Evolutionary conservation across 2,797 vertebrate species (phyloP).

Genomic region (Oreortyx pictus): DNA sequence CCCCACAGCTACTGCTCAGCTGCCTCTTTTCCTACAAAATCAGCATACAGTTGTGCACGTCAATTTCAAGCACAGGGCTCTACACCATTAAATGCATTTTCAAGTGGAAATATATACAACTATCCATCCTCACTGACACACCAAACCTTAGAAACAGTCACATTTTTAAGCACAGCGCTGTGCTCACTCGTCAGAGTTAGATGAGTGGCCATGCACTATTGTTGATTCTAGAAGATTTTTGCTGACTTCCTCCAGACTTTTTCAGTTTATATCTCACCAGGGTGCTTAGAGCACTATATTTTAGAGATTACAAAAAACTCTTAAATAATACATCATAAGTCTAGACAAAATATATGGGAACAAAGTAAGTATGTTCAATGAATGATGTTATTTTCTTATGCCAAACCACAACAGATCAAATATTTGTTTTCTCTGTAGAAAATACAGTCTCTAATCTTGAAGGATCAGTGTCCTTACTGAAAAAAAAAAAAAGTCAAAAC

Average conservation of each 20-base stretch:
- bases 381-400: constrained; percentile 63
- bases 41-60: not conserved
- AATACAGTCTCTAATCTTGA: constrained; percentile 65
- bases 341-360: constrained; percentile 70
- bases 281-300: constrained; percentile 50
- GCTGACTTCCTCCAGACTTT: constrained; percentile 59
- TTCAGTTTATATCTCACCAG: constrained; percentile 68
- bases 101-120: not conserved
- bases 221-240: constrained; percentile 61
- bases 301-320: constrained; percentile 58
- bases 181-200: not conserved
- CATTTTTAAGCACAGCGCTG: not conserved
- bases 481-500: constrained; percentile 62
- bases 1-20: not conserved
- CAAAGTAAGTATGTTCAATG: constrained; percentile 72
- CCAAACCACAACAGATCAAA: constrained; percentile 68
- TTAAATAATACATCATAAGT: constrained; percentile 68
- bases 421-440: constrained; percentile 69
- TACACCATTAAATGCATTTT: not conserved
- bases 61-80: not conserved
- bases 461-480: constrained; percentile 61
- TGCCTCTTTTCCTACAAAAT: not conserved
- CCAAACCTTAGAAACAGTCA: not conserved
- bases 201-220: constrained; percentile 4
- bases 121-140: not conserved